Percentiles rank a stretch among this genome's conserved stretches.
These are phyloP conservation scores for Goniozus legneri DNA, from an alignment of 1,140 invertebrate species.

Conservation along the genomic window DNA sequence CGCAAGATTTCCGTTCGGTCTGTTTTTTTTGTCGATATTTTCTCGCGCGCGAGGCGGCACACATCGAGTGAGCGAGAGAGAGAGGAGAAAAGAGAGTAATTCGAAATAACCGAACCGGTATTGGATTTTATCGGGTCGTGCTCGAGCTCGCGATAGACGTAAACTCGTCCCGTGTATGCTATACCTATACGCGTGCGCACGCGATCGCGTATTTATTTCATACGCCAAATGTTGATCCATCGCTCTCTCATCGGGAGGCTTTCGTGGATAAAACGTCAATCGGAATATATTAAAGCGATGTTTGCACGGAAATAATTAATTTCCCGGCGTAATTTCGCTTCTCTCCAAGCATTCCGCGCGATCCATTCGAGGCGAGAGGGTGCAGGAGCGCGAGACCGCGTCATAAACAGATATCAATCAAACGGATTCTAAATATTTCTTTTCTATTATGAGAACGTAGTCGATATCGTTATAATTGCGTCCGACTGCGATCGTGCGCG, in stretches of 20 bases:
- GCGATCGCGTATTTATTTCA: conserved; percentile 32
- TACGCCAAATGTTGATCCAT: conserved; percentile 26
- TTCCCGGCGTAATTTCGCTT: conserved; percentile 37
- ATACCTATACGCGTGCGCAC: too few species aligned
- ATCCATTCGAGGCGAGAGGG: background rate
- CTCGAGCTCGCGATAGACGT: too few species aligned
- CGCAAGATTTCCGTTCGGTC: background rate
- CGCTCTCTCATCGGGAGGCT: conserved; percentile 9
- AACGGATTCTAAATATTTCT: conserved; percentile 37
- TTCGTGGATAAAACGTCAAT: conserved; percentile 36
- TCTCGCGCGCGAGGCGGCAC: conserved; percentile 5
- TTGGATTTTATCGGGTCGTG: too few species aligned
- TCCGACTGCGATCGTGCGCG: conserved; percentile 8
- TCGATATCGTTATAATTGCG: conserved; percentile 36
- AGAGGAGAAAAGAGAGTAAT: conserved; percentile 29
- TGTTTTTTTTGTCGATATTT: background rate
- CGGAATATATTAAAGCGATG: conserved; percentile 47
- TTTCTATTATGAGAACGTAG: too few species aligned
- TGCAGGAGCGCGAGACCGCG: conserved; percentile 10
- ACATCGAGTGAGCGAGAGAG: conserved; percentile 19
- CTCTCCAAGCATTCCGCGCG: conserved; percentile 23
- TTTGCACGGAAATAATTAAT: conserved; percentile 48
- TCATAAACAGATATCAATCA: conserved; percentile 36
- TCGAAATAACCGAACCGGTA: conserved; percentile 11
- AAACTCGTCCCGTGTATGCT: too few species aligned